Evolutionary conservation across 2,797 vertebrate species (phyloP), one percentile per base, ranked within the genome.

Genomic region (Phalloptychus januarius): DNA sequence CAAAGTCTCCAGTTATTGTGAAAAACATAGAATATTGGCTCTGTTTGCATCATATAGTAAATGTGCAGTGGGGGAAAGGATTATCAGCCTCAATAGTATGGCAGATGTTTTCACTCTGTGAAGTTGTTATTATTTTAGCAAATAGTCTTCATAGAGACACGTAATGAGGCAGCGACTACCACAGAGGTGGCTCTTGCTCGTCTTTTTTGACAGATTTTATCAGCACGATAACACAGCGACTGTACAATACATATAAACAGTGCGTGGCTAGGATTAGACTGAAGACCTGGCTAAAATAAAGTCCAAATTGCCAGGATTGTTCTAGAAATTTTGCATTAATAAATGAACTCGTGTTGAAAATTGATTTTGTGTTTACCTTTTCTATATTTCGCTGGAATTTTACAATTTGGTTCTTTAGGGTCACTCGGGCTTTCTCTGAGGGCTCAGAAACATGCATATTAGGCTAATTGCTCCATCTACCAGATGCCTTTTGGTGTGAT

Each of bases 101-200:
- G 65, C 65, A 69, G 65, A 69, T 71, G 70, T 31, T 71, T 48
- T 71, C 70, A 48, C 45, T 67, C 10, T 71, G n/a, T 20, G 28
- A 28, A 45, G 42, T 46, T 71, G 70, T 46, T 71, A 31, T 71
- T 71, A 28, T 46, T 71, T 20, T 71, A 31, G 45, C 44, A 71
- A 31, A 46, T 31, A 31, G 44, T 33, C 28, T 31, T 48, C n/a
- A 4, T 48, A 33, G 70, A 72, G 15, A 48, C 44, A 50, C 16
- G 5, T 48, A 20, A 72, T 72, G 44, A 46, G 42, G 69, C 11
- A 25, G 67, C 13, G 12, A 70, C 25, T 71, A 71, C 23, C 69
- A 45, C 40, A 71, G n/a, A 3, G 70, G 44, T 4, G 70, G 18
- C 31, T 46, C 31, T 11, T 40, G 38, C 65, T n/a, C 13, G n/a